A percentile compares a stretch with the other conserved stretches of the same genome.
These are phyloP conservation scores for Montipora foliosa DNA, from an alignment of 64 coral and sea anemone genomes.

Conservation along the genomic window DNA sequence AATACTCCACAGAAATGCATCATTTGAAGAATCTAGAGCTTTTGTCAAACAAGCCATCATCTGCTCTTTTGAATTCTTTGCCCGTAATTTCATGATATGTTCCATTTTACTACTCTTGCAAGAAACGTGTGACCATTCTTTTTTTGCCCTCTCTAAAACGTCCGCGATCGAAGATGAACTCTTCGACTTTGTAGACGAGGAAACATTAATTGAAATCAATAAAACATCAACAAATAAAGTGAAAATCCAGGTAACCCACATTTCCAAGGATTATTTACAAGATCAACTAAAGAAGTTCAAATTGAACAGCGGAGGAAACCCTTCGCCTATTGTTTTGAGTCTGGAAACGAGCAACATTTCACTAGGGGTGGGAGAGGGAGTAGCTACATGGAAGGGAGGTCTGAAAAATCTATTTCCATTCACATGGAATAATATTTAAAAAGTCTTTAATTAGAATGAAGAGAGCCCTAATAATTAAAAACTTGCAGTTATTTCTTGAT, in stretches of 20 bases:
- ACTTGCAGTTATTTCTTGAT: no score
- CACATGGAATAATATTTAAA: no score
- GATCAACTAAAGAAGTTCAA: background rate
- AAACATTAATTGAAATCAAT: background rate
- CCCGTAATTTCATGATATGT: constrained; percentile 76
- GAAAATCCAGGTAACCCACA: background rate
- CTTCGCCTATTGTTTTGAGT: background rate
- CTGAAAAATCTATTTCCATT: no score
- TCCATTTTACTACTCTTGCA: constrained; percentile 61
- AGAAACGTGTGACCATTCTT: constrained; percentile 22
- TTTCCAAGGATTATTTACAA: background rate
- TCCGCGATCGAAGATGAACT: constrained; percentile 42
- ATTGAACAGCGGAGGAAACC: no score
- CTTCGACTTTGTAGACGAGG: constrained; percentile 27
- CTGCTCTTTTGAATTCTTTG: constrained; percentile 59
- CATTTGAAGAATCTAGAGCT: constrained; percentile 47
- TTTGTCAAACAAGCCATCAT: constrained; percentile 73
- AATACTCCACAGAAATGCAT: constrained; percentile 78
- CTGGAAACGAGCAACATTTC: background rate
- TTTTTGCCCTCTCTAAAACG: constrained; percentile 78
- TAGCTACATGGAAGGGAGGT: background rate
- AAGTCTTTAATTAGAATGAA: no score
- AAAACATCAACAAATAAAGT: background rate
- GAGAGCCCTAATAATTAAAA: no score
- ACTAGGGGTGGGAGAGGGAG: background rate